phyloP scores from a whole-genome alignment of 2,797 vertebrate species.

The Ctenopoma kingsleyae region DNA sequence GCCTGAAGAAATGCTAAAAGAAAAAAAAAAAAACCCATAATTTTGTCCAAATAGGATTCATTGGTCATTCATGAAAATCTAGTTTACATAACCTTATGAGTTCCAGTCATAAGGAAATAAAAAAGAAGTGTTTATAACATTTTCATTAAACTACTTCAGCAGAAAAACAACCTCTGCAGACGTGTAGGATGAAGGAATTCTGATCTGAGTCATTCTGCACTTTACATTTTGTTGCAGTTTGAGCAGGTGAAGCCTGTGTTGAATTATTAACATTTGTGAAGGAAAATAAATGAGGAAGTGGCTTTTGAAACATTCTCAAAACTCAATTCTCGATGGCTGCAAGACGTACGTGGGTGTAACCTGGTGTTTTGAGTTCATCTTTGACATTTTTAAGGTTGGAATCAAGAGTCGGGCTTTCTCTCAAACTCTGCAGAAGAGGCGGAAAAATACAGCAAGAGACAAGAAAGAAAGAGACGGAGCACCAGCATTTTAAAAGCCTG shows the following conservation, averaged over 20 bases:
- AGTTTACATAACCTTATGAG: slow-evolving; percentile 36
- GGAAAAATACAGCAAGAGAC: slow-evolving; percentile 8
- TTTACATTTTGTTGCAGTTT: slow-evolving; percentile 31
- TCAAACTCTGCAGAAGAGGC: slow-evolving; percentile 1
- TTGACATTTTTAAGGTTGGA: slow-evolving; percentile 46
- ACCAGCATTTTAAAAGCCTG: slow-evolving; percentile 29
- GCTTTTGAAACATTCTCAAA: slow-evolving; percentile 57
- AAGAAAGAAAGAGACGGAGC: slow-evolving; percentile 9
- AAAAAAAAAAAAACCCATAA: neutral
- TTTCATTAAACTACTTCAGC: slow-evolving; percentile 14
- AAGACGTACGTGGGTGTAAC: slow-evolving; percentile 41
- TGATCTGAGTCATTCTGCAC: slow-evolving; percentile 52
- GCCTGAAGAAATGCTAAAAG: slow-evolving; percentile 8
- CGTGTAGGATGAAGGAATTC: slow-evolving; percentile 43
- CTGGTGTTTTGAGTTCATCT: slow-evolving; percentile 44
- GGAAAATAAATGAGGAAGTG: slow-evolving; percentile 36
- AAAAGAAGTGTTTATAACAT: slow-evolving; percentile 8
- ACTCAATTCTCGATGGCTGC: slow-evolving; percentile 43
- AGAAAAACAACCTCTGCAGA: slow-evolving; percentile 50
- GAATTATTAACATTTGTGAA: slow-evolving; percentile 43
- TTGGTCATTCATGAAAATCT: slow-evolving; percentile 53
- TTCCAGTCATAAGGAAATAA: slow-evolving; percentile 14
- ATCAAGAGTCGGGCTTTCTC: slow-evolving; percentile 22
- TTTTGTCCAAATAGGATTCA: slow-evolving; percentile 28
- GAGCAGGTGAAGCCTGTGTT: slow-evolving; percentile 28